Conservation (phyloP, 64 coral and sea anemone species). For the Pocillopora verrucosa region DNA sequence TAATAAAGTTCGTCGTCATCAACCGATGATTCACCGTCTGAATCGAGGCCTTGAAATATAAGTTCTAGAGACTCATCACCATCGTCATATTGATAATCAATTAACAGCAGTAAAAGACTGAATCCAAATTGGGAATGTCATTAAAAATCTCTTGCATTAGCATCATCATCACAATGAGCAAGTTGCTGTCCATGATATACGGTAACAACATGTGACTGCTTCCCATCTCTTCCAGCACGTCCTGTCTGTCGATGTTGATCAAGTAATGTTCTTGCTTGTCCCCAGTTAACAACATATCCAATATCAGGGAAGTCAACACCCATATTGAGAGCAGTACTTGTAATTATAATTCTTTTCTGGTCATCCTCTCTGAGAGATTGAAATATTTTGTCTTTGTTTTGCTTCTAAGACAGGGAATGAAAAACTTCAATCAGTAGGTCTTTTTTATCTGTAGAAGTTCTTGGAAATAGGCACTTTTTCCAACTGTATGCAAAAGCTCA, state of each 20-base stretch:
- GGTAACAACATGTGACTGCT: constrained; percentile 12
- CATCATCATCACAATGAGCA: constrained; percentile 46
- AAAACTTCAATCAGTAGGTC: constrained; percentile 35
- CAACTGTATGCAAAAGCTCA: constrained; percentile 8
- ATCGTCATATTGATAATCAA: too few relatives aligned
- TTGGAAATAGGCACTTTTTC: constrained; percentile 28
- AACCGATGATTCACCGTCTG: too few relatives aligned
- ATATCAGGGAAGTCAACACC: constrained; percentile 31
- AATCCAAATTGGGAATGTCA: too few relatives aligned
- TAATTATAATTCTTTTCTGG: constrained; percentile 27
- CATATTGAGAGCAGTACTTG: constrained; percentile 44
- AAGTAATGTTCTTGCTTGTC: constrained; percentile 15
- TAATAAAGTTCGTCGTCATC: too few relatives aligned
- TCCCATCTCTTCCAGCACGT: constrained; percentile 36
- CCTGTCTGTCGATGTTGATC: constrained; percentile 22
- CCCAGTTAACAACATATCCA: constrained; percentile 40
- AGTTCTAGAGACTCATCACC: too few relatives aligned
- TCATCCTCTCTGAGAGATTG: background rate
- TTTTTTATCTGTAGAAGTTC: background rate
- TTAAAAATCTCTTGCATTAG: too few relatives aligned
- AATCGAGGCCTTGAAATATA: too few relatives aligned
- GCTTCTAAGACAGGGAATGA: constrained; percentile 36
- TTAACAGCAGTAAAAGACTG: too few relatives aligned
- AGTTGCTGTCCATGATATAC: constrained; percentile 63
- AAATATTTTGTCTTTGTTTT: constrained; percentile 16